Evolutionary conservation across 1,140 invertebrate genomes (phyloP).

Genomic region (Amphibalanus amphitrite): DNA sequence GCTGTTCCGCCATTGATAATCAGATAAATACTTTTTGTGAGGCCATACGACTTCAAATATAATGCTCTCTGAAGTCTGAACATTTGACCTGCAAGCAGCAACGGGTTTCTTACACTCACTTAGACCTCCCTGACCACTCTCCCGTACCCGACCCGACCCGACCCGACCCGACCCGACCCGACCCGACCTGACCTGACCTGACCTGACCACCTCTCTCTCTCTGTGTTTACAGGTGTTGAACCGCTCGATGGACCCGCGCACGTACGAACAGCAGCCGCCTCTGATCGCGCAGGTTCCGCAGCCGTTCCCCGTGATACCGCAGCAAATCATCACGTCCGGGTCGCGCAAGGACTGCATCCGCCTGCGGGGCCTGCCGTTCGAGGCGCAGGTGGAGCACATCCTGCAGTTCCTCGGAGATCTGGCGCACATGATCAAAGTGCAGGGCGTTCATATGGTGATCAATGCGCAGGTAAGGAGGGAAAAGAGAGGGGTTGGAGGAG

Average conservation of each 20-base stretch:
- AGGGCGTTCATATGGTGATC: slow-evolving; percentile 97
- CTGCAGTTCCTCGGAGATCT: slow-evolving; percentile 92
- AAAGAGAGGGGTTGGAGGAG: not conserved
- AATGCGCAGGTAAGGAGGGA: slow-evolving; percentile 68
- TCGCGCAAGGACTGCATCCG: slow-evolving; percentile 63
- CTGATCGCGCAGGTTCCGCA: slow-evolving; percentile 36
- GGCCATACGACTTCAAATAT: too few species aligned
- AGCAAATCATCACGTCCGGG: slow-evolving; percentile 61
- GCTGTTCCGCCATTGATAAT: too few species aligned
- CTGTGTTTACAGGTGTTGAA: slow-evolving; percentile 81
- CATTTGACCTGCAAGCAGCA: too few species aligned
- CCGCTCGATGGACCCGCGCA: slow-evolving; percentile 64
- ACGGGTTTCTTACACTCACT: too few species aligned
- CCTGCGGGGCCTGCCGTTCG: slow-evolving; percentile 83
- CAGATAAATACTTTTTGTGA: too few species aligned
- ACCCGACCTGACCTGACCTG: not conserved
- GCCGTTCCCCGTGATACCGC: slow-evolving; percentile 42
- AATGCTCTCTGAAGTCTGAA: too few species aligned
- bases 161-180: too few species aligned
- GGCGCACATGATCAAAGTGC: slow-evolving; percentile 89
- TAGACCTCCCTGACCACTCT: too few species aligned
- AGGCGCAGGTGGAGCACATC: slow-evolving; percentile 89
- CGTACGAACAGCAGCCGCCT: slow-evolving; percentile 32
- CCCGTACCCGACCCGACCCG: too few species aligned
- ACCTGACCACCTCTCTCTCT: not conserved